Evolutionary conservation across 2,113 vertebrate species (phyloP), one percentile per base, ranked within the genome.

Genomic region (Clarias batrachus): DNA sequence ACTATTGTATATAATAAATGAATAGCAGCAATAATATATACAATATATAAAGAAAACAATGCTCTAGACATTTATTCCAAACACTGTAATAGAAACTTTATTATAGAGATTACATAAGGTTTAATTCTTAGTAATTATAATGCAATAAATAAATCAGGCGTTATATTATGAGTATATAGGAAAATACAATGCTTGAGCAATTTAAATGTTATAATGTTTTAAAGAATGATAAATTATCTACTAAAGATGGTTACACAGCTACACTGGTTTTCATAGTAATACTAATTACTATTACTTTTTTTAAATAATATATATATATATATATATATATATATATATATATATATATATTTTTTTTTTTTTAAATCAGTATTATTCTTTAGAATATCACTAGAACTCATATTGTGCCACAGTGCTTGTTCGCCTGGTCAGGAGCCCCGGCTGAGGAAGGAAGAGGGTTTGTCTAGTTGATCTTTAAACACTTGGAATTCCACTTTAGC

Each of bases 391-490:
- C 66, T 70, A 30, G 66, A 30, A 7, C 4, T 70, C 17, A 7
- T 70, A 33, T 71, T 48, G 19, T 37, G 23, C 33, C 71, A 27
- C 23, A 16, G 48, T 1, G 5, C 4, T 54, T 54, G 52, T 78
- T 78, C 57, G 25, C 7, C n/a, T 78, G 76, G n/a, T 11, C n/a
- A 57, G 76, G 9, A 30, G 9, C 33, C 76, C 25, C 57, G 57
- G 25, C 56, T 52, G 21, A 76, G 70, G 83, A 85, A 76, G 70
- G 83, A 85, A 76, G 10, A 3, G 21, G 33, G 37, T 77, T 85
- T 41, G 33, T 8, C 37, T 85, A 21, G 83, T 27, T 84, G 33
- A 84, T 56, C 23, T 56, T 56, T 27, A 3, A 27, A 48, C 74
- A 56, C 52, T 27, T 56, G n/a, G 25, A 78, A 78, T 78, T 78